phyloP scores from a whole-genome alignment of 2,797 vertebrate species.

The Alauda arvensis region DNA sequence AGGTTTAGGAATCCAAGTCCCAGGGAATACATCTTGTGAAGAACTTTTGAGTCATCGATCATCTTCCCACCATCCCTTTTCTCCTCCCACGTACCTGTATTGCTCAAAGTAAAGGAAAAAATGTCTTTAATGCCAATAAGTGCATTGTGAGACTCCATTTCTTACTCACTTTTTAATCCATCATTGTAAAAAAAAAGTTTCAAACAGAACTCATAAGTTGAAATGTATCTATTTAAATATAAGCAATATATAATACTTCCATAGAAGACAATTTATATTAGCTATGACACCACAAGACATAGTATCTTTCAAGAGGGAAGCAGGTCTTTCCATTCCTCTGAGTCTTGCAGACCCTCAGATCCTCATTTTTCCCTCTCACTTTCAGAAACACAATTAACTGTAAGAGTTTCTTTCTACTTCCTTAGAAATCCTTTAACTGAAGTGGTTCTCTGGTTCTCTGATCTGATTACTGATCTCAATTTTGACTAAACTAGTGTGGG shows the following conservation, averaged over 20 bases:
- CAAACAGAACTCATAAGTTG: not conserved
- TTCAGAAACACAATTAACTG: not conserved
- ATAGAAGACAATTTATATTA: not conserved
- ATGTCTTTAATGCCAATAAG: conserved; percentile 26
- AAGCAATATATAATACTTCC: not conserved
- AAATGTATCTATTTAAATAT: not conserved
- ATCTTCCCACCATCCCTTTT: conserved; percentile 52
- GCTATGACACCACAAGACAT: not conserved
- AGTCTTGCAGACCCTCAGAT: not conserved
- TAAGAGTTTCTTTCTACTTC: not conserved
- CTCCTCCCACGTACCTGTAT: conserved; percentile 41
- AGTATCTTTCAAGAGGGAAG: not conserved
- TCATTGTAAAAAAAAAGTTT: not conserved
- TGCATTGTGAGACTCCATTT: not conserved
- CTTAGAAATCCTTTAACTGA: not conserved
- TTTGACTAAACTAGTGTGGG: not conserved
- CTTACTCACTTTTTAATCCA: conserved; percentile 4
- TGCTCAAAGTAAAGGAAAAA: conserved; percentile 33
- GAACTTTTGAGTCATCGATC: conserved; percentile 61
- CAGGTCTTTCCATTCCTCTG: not conserved
- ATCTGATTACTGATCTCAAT: not conserved
- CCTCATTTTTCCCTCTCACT: not conserved
- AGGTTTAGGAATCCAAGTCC: conserved; percentile 10
- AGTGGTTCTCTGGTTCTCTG: not conserved
- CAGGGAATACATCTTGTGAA: conserved; percentile 26